A percentile compares a stretch with the other conserved stretches of the same genome.
Conservation (phyloP, 92 coral and sea anemone genomes). For the Hydrozoanthus gracilis region DNA sequence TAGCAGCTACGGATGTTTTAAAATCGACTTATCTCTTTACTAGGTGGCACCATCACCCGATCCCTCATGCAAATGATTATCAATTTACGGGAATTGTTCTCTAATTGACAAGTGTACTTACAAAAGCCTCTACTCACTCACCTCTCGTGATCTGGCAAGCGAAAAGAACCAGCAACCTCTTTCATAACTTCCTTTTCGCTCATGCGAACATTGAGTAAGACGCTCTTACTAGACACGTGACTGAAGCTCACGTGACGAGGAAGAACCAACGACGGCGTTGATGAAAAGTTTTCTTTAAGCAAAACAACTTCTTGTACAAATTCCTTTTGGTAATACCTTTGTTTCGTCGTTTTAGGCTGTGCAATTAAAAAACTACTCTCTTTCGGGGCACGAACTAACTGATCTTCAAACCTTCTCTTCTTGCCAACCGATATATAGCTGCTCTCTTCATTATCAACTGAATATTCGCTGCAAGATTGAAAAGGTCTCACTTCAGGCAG, state of each 20-base stretch:
- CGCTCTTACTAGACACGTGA: slow-evolving; percentile 9
- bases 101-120: no score
- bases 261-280: not conserved
- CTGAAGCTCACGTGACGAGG: slow-evolving; percentile 16
- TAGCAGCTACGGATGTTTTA: no score
- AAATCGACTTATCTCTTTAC: no score
- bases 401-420: not conserved
- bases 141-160: slow-evolving; percentile 14
- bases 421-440: not conserved
- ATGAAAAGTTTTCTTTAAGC: not conserved
- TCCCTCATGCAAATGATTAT: no score
- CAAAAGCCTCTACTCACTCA: not conserved
- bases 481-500: not conserved
- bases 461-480: not conserved
- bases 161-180: slow-evolving; percentile 12
- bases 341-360: not conserved
- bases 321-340: not conserved
- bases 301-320: slow-evolving; percentile 28
- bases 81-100: no score
- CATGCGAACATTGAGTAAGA: slow-evolving; percentile 21
- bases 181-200: slow-evolving; percentile 29
- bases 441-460: not conserved
- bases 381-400: not conserved
- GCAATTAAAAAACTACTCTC: not conserved
- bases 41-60: no score